Conservation (phyloP, 1,140 invertebrate species). For the Drosophila carrolli region DNA sequence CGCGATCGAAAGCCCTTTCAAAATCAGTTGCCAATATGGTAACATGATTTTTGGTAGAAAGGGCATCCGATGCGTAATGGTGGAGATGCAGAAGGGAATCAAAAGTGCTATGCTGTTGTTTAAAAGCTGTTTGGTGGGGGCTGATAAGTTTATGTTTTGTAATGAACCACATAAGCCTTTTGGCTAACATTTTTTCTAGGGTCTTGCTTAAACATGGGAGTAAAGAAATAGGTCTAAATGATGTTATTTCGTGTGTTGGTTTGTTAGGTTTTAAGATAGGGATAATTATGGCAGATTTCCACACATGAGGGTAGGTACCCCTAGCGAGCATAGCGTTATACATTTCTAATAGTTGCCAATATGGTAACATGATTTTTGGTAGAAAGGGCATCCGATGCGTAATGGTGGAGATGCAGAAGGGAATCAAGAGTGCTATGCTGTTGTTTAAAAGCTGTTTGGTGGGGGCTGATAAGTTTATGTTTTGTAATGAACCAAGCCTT, state of each 20-base stretch:
- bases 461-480: slow-evolving; percentile 31
- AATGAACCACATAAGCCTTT: slow-evolving; percentile 31
- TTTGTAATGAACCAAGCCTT: slow-evolving; percentile 26
- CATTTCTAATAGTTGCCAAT: slow-evolving; percentile 4
- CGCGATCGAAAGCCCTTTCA: slow-evolving; percentile 14
- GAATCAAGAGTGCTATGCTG: slow-evolving; percentile 32
- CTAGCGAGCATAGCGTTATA: too few species aligned
- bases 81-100: too few species aligned
- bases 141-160: slow-evolving; percentile 32
- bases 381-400: too few species aligned
- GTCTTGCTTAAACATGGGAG: slow-evolving; percentile 28
- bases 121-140: slow-evolving; percentile 40
- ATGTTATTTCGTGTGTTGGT: too few species aligned
- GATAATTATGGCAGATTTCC: too few species aligned
- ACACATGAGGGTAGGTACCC: too few species aligned
- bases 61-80: too few species aligned
- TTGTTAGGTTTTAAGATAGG: too few species aligned
- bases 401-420: too few species aligned
- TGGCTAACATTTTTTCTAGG: slow-evolving; percentile 40
- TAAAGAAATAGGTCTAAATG: slow-evolving; percentile 29
- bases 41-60: slow-evolving; percentile 45
- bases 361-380: slow-evolving; percentile 44
- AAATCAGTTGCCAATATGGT: slow-evolving; percentile 9
- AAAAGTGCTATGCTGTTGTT: slow-evolving; percentile 23
- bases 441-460: slow-evolving; percentile 41